Evolutionary conservation across 1,140 invertebrate species (phyloP), one percentile per base, ranked within the genome.

Genomic region (Amphibalanus amphitrite): DNA sequence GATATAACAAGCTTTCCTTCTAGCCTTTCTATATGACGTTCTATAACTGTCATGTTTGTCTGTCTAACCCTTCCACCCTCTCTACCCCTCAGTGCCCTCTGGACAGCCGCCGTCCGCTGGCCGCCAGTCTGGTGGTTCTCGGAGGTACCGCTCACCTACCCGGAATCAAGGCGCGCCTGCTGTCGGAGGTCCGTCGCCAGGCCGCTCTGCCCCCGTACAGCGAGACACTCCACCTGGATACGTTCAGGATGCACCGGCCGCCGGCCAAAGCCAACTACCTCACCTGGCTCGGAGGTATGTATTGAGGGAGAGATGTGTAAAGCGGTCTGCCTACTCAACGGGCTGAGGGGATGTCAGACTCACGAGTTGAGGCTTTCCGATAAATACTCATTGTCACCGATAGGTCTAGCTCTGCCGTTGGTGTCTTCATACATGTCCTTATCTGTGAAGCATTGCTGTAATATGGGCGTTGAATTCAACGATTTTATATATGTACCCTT

Each of bases 261-360:
- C 91, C 91, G 10, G 86, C 86, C 65, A 90, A 91, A 78, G 86
- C 89, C 70, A 95, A 95, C 82, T 94, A 89, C 78, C 86, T 88
- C 10, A 85, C 87, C 30, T 95, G 92, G 92, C 80, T 93, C 20
- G 91, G 92, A 78, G 89, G 86, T 87, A 81, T 78, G 76, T 38
- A n/a, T n/a, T n/a, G n/a, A n/a, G n/a, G n/a, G n/a, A n/a, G n/a
- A n/a, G n/a, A n/a, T n/a, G n/a, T n/a, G n/a, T n/a, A n/a, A n/a
- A n/a, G n/a, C n/a, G n/a, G n/a, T n/a, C n/a, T n/a, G n/a, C n/a
- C n/a, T n/a, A n/a, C n/a, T n/a, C n/a, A n/a, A n/a, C n/a, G n/a
- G n/a, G n/a, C n/a, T n/a, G n/a, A n/a, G n/a, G n/a, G n/a, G n/a
- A n/a, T n/a, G n/a, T n/a, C n/a, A n/a, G n/a, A n/a, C n/a, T n/a